Evolutionary conservation across 2,113 vertebrate genomes (phyloP), one percentile per base, ranked within the genome.

Genomic region (Neotragus pygmaeus): DNA sequence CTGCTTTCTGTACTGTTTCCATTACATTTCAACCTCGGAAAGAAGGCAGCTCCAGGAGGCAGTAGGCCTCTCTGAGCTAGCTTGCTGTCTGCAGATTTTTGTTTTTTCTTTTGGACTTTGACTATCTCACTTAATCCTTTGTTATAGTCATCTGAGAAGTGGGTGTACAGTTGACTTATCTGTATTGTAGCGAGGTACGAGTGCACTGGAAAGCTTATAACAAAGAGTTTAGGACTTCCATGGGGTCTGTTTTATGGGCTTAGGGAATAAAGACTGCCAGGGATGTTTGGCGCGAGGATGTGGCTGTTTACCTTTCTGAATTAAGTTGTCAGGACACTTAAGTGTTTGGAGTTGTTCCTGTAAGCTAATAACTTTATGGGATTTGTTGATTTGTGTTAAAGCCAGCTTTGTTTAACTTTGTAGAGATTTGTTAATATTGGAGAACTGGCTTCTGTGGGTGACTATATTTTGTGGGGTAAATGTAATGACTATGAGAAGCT

Each of bases 11-110:
- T 45, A 30, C 36, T 51, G 28, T 27, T 84, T 55, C 33, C 60
- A 57, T 84, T 77, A 16, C 91, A 53, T 77, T 82, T 89, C 77
- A 28, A 36, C 13, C 3, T 7, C 53, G 53, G 82, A 55, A 51
- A 36, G 66, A 77, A 57, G 51, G 93, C 7, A 49, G 23, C 53
- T 64, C 36, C 85, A 33, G 30, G 77, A 92, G 62, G 83, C 81
- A 9, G 25, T 25, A 96, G 97, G 94, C 95, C 95, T 97, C 75
- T 85, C 43, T 64, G 62, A 93, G 96, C 91, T 96, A 80, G 43
- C 43, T 92, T 92, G 27, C 66, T 94, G 15, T 55, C 39, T 64
- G 73, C 10, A 53, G 43, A 12, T 33, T 36, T 62, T 85, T 64
- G 10, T 51, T 33, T 90, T 33, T 21, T 82, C 83, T 58, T 53